Conservation (phyloP, 1,140 invertebrate genomes). For the Drosophila grimshawi region DNA sequence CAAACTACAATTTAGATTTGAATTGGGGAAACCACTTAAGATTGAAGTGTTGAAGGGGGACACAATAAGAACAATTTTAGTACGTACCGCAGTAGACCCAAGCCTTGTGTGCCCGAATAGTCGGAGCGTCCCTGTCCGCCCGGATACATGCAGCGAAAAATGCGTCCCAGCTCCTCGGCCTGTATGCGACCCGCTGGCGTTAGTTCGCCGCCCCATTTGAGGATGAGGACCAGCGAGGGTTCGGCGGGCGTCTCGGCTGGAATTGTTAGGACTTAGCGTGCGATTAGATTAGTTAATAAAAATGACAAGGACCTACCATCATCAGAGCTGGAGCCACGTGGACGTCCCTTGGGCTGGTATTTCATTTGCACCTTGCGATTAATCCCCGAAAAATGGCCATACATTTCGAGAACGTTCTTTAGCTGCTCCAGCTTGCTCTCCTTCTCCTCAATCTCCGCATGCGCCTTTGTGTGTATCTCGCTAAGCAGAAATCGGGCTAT, state of each 20-base stretch:
- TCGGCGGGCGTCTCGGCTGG: conserved; percentile 91
- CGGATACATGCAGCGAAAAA: conserved; percentile 99
- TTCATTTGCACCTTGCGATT: conserved; percentile 99
- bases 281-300: conserved; percentile 30
- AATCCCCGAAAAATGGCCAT: conserved; percentile 99
- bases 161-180: conserved; percentile 98
- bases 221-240: conserved; percentile 96
- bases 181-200: conserved; percentile 99
- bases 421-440: conserved; percentile 98
- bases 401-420: conserved; percentile 99
- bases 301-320: conserved; percentile 89
- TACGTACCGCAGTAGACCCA: conserved; percentile 91
- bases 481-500: conserved; percentile 94
- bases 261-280: conserved; percentile 48
- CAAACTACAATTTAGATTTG: conserved; percentile 86
- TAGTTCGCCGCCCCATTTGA: conserved; percentile 99
- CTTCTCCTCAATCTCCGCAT: conserved; percentile 98
- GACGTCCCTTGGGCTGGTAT: conserved; percentile 97
- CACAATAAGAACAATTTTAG: neutral
- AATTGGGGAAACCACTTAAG: neutral
- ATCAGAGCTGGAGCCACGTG: conserved; percentile 96
- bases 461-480: conserved; percentile 94
- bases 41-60: no score
- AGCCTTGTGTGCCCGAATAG: conserved; percentile 92
- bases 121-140: conserved; percentile 93